Percentiles rank a stretch among this genome's conserved stretches.
These are phyloP conservation scores for Salvelinus sp. DNA, from an alignment of 2,113 vertebrate species.

Conservation along the genomic window DNA sequence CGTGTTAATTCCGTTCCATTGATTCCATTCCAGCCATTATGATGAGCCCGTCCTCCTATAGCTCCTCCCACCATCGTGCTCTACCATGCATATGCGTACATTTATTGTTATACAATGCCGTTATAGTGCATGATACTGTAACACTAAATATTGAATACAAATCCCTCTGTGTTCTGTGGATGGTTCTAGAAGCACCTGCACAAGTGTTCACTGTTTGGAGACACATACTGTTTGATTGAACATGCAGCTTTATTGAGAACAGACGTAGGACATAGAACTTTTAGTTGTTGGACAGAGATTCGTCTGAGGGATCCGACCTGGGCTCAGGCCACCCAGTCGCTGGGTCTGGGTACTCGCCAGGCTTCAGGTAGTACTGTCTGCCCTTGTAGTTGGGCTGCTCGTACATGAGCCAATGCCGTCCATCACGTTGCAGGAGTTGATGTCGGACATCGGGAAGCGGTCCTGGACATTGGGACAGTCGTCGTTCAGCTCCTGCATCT, in stretches of 20 bases:
- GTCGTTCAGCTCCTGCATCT: slow-evolving; percentile 55
- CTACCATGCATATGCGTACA: neutral
- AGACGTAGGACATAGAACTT: slow-evolving; percentile 21
- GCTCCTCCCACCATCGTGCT: too few species aligned
- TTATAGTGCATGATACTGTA: neutral
- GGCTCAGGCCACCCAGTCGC: slow-evolving; percentile 19
- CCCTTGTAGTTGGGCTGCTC: slow-evolving; percentile 45
- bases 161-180: neutral
- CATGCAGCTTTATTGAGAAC: slow-evolving; percentile 56
- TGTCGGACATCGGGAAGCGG: slow-evolving; percentile 42
- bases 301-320: slow-evolving; percentile 17
- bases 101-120: neutral
- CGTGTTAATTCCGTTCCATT: too few species aligned
- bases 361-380: slow-evolving; percentile 15
- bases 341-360: slow-evolving; percentile 20
- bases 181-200: too few species aligned
- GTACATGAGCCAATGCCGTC: slow-evolving; percentile 54
- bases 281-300: slow-evolving; percentile 47
- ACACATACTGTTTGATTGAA: slow-evolving; percentile 8
- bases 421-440: slow-evolving; percentile 54
- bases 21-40: too few species aligned
- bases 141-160: neutral
- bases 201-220: neutral
- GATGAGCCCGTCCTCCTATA: too few species aligned
- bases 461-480: slow-evolving; percentile 54